These are phyloP conservation scores for Oncorhynchus mykiss DNA, from an alignment of 2,113 vertebrate species.

Conservation along the genomic window DNA sequence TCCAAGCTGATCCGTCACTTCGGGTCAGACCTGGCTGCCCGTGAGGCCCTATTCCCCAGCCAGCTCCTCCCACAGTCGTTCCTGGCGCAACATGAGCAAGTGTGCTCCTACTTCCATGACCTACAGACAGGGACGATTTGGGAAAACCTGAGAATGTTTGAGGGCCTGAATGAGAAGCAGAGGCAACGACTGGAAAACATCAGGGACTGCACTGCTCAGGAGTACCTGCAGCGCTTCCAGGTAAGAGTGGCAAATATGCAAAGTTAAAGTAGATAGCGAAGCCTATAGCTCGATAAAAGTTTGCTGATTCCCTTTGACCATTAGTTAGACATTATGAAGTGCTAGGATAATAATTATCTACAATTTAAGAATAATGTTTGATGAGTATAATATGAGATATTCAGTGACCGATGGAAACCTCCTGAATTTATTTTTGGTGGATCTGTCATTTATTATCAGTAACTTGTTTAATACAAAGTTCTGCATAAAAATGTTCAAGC, in stretches of 20 bases:
- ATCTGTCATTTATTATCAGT: neutral
- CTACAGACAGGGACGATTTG: slow-evolving; percentile 85
- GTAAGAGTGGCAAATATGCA: slow-evolving; percentile 51
- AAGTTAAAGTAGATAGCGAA: no score
- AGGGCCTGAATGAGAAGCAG: slow-evolving; percentile 67
- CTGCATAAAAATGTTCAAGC: neutral
- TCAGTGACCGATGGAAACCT: no score
- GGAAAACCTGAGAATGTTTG: slow-evolving; percentile 88
- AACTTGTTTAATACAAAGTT: neutral
- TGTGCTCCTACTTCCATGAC: slow-evolving; percentile 84
- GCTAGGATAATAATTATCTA: no score
- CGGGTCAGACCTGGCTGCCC: no score
- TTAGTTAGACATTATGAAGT: no score
- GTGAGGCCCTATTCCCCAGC: no score
- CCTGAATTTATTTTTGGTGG: no score
- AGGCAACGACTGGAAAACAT: slow-evolving; percentile 72
- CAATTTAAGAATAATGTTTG: no score
- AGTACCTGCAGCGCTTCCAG: slow-evolving; percentile 79
- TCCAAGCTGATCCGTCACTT: slow-evolving; percentile 78
- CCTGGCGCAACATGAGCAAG: slow-evolving; percentile 79
- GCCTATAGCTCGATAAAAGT: no score
- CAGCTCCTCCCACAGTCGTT: slow-evolving; percentile 57
- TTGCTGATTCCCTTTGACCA: no score
- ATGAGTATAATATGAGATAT: no score
- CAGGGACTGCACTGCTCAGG: slow-evolving; percentile 78